Base-by-base conservation (phyloP, 2,797 vertebrate species). In the Cryptoblepharus egeriae region DNA sequence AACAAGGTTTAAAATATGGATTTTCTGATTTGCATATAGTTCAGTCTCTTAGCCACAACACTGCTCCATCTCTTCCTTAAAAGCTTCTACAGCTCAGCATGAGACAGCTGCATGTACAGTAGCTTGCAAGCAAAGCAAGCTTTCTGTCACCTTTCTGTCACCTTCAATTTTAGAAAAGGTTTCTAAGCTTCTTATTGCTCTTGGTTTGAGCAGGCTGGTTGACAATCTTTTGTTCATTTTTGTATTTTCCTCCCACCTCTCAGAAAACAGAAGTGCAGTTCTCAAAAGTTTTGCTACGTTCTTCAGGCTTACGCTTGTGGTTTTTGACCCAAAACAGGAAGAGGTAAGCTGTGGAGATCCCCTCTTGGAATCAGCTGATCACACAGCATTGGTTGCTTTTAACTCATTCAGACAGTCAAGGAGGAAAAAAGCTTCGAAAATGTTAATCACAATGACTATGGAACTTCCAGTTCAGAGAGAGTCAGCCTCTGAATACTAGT, bases 241-340 rank as follows among this genome's bases (percentile, higher is more conserved):
- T 3, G 10, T n/a, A 5, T 18, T 15, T 28, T 2, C 20, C 15
- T 30, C n/a, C 9, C 35, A 52, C n/a, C 20, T 68, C 78, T 26
- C 24, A 28, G 79, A 95, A 96, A 95, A 92, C 85, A 95, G 95
- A 96, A 96, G 94, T 94, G 80, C 80, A 78, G 70, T 86, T 80
- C 81, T 83, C 87, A 92, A 16, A 92, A 92, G 94, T 85, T 93
- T 91, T 91, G 70, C 79, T 89, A 86, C 79, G 88, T 84, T 65
- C 88, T 58, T 61, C 83, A 86, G 92, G 89, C 85, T 89, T 75
- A 39, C 39, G 61, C 81, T 75, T 88, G 91, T 88, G 88, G 10
- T 77, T 90, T 88, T 93, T 68, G 84, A 84, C 77, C 93, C 86
- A 93, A 95, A 95, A 94, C 94, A 94, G 95, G 95, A 96, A 95